Percentiles rank a stretch among this genome's conserved stretches.
Conservation (phyloP, 2,797 vertebrate genomes). For the Rhabdophis nuchalis region DNA sequence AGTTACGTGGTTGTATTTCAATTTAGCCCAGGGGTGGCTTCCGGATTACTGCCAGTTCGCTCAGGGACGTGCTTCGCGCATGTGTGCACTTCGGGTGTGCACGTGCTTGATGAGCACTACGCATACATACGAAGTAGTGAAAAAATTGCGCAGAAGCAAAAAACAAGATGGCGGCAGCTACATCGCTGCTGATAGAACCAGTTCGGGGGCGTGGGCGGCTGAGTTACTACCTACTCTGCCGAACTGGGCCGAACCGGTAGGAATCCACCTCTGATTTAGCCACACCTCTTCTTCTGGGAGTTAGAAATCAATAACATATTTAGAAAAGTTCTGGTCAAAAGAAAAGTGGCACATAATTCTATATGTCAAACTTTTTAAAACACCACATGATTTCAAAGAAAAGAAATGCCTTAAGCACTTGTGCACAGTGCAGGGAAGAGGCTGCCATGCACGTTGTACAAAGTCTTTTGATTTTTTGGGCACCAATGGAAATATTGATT, state of each 20-base stretch:
- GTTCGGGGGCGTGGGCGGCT: too few species aligned
- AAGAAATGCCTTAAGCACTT: background rate
- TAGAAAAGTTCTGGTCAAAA: background rate
- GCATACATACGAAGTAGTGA: too few species aligned
- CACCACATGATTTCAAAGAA: background rate
- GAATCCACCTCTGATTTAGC: background rate
- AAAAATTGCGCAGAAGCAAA: too few species aligned
- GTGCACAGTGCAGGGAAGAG: background rate
- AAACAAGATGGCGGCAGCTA: too few species aligned
- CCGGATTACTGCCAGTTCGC: too few species aligned
- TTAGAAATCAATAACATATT: background rate
- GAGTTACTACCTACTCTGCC: too few species aligned
- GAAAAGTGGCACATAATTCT: background rate
- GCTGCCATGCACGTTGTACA: background rate
- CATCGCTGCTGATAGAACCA: too few species aligned
- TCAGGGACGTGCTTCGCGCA: too few species aligned
- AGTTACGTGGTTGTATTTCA: background rate
- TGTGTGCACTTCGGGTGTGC: too few species aligned
- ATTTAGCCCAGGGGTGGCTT: background rate
- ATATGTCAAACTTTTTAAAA: background rate
- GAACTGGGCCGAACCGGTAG: too few species aligned
- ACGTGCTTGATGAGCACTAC: too few species aligned
- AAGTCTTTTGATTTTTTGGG: background rate
- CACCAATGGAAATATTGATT: background rate
- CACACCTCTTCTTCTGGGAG: background rate